Percentiles rank a stretch among this genome's conserved stretches.
Evolutionary conservation across 2,888 invertebrate species (phyloP).

Genomic region (Microplitis deprimator): DNA sequence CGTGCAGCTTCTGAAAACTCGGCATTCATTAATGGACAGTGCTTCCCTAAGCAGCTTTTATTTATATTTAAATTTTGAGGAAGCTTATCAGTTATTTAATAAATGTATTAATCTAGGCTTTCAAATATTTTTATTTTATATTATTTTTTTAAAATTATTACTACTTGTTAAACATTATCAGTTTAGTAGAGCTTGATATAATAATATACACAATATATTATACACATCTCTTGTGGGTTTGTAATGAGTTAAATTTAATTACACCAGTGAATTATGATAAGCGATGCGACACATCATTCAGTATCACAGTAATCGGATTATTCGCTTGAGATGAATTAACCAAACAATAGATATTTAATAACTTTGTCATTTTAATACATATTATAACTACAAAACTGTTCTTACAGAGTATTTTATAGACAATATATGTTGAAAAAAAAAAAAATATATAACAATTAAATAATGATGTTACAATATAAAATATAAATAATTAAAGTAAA

Average conservation of each 20-base stretch:
- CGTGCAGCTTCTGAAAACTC: background rate
- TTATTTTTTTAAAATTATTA: background rate
- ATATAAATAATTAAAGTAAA: background rate
- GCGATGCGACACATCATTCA: background rate
- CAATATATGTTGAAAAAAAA: background rate
- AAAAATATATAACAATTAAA: background rate
- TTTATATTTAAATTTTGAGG: background rate
- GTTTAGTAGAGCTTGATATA: background rate
- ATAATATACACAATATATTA: background rate
- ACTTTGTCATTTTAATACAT: background rate
- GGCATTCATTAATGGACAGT: constrained; percentile 3
- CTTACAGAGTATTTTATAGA: background rate
- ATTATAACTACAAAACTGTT: too few species aligned
- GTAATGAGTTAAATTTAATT: constrained; percentile 10
- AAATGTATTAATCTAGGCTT: background rate
- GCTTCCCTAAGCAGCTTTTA: constrained; percentile 9
- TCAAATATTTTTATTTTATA: background rate
- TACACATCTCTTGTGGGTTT: background rate
- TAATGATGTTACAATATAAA: background rate
- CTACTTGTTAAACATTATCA: background rate
- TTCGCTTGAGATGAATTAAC: background rate
- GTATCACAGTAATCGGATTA: background rate
- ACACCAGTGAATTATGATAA: background rate
- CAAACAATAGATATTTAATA: background rate
- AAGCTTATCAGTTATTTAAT: background rate